These are phyloP conservation scores for Neotragus pygmaeus DNA, from an alignment of 2,113 vertebrate species.

Conservation along the genomic window DNA sequence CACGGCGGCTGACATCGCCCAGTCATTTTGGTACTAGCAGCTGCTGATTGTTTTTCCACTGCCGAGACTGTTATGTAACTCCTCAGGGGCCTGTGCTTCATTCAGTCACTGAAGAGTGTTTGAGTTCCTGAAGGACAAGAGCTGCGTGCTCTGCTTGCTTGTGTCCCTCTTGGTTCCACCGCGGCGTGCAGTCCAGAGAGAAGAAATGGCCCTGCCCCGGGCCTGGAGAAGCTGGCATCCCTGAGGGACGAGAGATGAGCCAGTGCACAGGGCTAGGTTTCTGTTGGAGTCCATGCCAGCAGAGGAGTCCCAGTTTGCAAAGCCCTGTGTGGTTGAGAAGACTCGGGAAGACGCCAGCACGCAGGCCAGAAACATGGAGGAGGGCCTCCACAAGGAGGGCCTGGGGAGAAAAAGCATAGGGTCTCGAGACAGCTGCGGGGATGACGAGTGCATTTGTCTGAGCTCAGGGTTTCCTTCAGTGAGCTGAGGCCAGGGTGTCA, in stretches of 20 bases:
- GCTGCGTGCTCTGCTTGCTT: neutral
- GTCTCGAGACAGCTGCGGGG: neutral
- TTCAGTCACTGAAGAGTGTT: neutral
- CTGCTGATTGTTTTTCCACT: neutral
- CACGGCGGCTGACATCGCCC: neutral
- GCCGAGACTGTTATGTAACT: neutral
- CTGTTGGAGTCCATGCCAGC: neutral
- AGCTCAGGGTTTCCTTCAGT: neutral
- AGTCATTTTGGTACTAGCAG: neutral
- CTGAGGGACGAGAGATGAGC: neutral
- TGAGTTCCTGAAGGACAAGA: neutral
- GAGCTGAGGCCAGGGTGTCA: neutral
- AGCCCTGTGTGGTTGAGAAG: neutral
- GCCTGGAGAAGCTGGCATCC: neutral
- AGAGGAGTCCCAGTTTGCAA: neutral
- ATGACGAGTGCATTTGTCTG: neutral
- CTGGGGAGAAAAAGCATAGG: neutral
- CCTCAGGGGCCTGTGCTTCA: neutral
- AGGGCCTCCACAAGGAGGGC: neutral
- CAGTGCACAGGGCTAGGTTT: neutral
- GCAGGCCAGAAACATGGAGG: neutral
- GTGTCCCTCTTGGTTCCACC: neutral
- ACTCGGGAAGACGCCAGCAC: neutral
- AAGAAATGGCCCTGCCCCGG: neutral
- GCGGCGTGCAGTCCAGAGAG: neutral